Conservation (phyloP, 2,113 vertebrate genomes). For the Felis chaus region DNA sequence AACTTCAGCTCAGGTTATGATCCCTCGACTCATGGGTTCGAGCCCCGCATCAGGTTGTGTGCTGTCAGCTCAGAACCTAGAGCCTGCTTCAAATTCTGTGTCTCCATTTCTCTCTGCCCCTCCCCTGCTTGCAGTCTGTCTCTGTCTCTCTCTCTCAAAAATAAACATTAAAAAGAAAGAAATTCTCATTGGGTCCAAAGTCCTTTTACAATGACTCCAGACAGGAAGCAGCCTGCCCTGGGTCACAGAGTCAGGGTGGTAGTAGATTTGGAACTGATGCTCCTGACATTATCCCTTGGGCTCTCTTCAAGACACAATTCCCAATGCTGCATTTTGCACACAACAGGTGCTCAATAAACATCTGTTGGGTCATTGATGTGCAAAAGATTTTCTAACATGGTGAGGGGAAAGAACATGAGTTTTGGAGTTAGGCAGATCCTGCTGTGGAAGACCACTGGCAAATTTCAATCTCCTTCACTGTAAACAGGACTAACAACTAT, state of each 20-base stretch:
- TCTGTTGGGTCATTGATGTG: background rate
- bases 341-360: conserved; percentile 32
- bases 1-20: too few species aligned
- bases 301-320: background rate
- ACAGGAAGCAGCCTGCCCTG: background rate
- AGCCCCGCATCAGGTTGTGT: too few species aligned
- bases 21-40: too few species aligned
- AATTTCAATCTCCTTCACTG: conserved; percentile 33
- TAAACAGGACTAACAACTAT: conserved; percentile 13
- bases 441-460: conserved; percentile 9
- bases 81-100: too few species aligned
- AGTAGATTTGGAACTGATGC: background rate
- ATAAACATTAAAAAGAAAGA: background rate
- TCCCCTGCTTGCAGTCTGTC: too few species aligned
- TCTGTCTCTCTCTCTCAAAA: too few species aligned
- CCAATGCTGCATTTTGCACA: background rate
- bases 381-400: conserved; percentile 20
- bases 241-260: background rate
- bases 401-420: conserved; percentile 30
- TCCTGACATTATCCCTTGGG: background rate
- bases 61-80: too few species aligned
- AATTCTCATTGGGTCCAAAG: conserved; percentile 40
- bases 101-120: too few species aligned
- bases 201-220: conserved; percentile 14
- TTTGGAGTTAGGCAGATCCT: conserved; percentile 6